Base-by-base conservation (phyloP, 1,140 invertebrate species). In the Batillaria attramentaria region DNA sequence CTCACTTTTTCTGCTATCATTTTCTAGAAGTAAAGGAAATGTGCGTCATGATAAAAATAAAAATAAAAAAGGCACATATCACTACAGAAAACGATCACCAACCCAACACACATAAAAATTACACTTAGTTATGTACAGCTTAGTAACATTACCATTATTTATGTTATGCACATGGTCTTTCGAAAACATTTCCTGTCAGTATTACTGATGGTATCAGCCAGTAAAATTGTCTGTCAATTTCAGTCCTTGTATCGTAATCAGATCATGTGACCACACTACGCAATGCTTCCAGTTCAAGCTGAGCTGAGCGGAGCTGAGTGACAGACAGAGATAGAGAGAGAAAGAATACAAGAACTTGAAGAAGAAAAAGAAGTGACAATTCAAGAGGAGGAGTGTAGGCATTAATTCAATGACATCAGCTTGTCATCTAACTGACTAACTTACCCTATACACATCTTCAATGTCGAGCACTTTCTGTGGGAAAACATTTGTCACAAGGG, bases 401-500 rank as follows among this genome's bases (percentile, higher is more conserved):
- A 62, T 5, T 6, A 13, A 8, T 5, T 6, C 57, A 62, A n/a
- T n/a, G n/a, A n/a, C n/a, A n/a, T n/a, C n/a, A n/a, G n/a, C n/a
- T n/a, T n/a, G n/a, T n/a, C n/a, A n/a, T n/a, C n/a, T n/a, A n/a
- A n/a, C n/a, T n/a, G n/a, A n/a, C n/a, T n/a, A n/a, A n/a, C 60
- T 37, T 77, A 83, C 82, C 80, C 81, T 80, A 43, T 81, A 82
- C 3, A 84, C 28, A 16, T 83, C 80, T 79, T 85, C 84, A 72
- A 85, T 76, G 33, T 83, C 81, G 41, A 85, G 28, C 39, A 85
- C 80, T 72, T 85, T 85, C 2, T 77, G 76, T 62, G 84, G 84
- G 72, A 85, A 85, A n/a, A 85, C 78, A 76, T 85, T 77, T 68
- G 82, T 77, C 24, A 85, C 82, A 28, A 85, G 76, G 66, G 79